A percentile compares a stretch with the other conserved stretches of the same genome.
Conservation (phyloP, 2,797 vertebrate species). For the Semaprochilodus insignis region DNA sequence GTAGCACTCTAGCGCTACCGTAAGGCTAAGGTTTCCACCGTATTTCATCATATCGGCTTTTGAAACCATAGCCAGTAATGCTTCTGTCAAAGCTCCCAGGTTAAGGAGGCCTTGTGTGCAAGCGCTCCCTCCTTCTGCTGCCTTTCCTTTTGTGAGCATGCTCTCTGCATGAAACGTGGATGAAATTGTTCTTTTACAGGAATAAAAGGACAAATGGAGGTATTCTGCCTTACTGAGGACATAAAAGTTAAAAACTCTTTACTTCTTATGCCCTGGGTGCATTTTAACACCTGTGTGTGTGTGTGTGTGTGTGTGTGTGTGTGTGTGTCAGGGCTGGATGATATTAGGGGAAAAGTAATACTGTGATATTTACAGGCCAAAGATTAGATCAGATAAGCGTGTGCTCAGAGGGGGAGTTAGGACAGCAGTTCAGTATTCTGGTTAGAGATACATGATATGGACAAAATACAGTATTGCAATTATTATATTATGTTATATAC, state of each 20-base stretch:
- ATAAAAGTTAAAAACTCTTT: neutral
- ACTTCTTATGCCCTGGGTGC: neutral
- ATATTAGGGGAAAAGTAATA: neutral
- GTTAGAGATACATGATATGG: neutral
- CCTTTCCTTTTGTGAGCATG: conserved; percentile 5
- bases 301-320: neutral
- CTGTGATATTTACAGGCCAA: too few species aligned
- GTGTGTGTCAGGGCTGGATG: neutral
- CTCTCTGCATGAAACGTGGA: neutral
- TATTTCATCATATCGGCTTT: conserved; percentile 42
- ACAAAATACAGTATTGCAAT: neutral
- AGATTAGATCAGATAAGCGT: too few species aligned
- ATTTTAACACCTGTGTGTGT: neutral
- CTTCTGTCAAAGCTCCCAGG: neutral
- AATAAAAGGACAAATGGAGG: conserved; percentile 20
- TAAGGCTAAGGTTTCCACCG: conserved; percentile 15
- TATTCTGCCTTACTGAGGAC: neutral
- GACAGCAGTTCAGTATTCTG: neutral
- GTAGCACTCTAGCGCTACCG: neutral
- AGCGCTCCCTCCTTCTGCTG: neutral
- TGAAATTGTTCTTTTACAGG: neutral
- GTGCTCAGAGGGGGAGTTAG: too few species aligned
- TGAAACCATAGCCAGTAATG: conserved; percentile 32
- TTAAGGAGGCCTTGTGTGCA: conserved; percentile 15
- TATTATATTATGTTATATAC: neutral